These are phyloP conservation scores for Nanorana parkeri DNA, from an alignment of 2,113 vertebrate genomes.

Conservation along the genomic window DNA sequence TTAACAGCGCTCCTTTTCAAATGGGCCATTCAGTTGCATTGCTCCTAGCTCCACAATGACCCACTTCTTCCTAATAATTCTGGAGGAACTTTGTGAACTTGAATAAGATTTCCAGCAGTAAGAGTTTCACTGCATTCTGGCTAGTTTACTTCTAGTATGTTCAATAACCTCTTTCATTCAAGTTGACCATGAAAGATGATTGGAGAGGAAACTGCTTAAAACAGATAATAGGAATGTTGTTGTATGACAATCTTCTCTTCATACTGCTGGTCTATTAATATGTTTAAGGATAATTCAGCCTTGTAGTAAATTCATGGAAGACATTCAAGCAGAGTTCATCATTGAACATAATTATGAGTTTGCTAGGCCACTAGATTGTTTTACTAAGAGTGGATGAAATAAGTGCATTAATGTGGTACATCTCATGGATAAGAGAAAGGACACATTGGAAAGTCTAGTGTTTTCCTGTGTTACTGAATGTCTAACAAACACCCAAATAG, in stretches of 20 bases:
- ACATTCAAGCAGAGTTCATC: slow-evolving; percentile 35
- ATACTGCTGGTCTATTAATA: slow-evolving; percentile 21
- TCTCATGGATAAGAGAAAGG: neutral
- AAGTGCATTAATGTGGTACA: neutral
- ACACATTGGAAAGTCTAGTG: neutral
- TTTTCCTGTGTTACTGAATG: neutral
- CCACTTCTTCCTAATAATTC: too few relatives aligned
- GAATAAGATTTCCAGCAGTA: neutral
- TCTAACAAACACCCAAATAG: neutral
- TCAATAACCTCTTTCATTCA: slow-evolving; percentile 28
- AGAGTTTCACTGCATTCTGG: neutral
- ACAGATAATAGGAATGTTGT: slow-evolving; percentile 10
- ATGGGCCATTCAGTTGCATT: too few relatives aligned
- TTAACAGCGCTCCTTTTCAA: too few relatives aligned
- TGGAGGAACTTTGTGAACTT: neutral
- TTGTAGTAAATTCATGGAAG: slow-evolving; percentile 6
- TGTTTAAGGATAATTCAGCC: slow-evolving; percentile 30
- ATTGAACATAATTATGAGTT: neutral
- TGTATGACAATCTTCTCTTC: neutral
- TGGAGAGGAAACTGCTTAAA: neutral
- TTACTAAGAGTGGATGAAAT: neutral
- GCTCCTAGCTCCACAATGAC: too few relatives aligned
- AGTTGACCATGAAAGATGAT: neutral
- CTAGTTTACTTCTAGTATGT: neutral
- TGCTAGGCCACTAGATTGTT: neutral